These are phyloP conservation scores for Drosophila ficusphila DNA, from an alignment of 1,140 invertebrate species.

Conservation along the genomic window DNA sequence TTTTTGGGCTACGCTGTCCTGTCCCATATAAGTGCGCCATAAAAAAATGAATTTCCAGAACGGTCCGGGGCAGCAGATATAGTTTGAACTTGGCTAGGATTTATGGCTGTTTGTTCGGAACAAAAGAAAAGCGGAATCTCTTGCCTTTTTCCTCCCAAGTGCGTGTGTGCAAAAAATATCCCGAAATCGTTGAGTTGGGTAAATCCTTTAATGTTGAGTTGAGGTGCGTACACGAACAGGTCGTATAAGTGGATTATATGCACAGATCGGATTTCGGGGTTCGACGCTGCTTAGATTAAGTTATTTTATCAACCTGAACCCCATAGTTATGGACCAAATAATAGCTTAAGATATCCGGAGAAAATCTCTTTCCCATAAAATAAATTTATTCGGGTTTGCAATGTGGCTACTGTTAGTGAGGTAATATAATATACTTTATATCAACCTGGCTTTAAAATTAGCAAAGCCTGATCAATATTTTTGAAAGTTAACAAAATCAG, in stretches of 20 bases:
- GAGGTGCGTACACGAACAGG: conserved; percentile 47
- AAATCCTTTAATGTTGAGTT: conserved; percentile 47
- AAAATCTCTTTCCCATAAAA: not conserved
- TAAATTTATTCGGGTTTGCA: not conserved
- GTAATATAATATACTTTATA: too few relatives aligned
- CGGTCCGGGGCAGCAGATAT: conserved; percentile 42
- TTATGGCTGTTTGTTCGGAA: conserved; percentile 61
- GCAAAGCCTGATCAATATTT: too few relatives aligned
- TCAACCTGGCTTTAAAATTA: too few relatives aligned
- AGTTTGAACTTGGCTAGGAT: conserved; percentile 61
- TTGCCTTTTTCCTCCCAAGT: conserved; percentile 1
- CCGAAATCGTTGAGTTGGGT: conserved; percentile 38
- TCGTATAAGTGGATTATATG: conserved; percentile 42
- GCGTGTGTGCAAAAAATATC: conserved; percentile 18
- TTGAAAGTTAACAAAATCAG: too few relatives aligned
- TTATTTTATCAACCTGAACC: conserved; percentile 31
- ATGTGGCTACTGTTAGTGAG: not conserved
- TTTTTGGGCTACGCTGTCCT: conserved; percentile 50
- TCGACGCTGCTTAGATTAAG: conserved; percentile 24
- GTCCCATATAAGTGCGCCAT: conserved; percentile 65
- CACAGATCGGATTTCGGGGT: conserved; percentile 26
- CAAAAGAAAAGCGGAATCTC: conserved; percentile 43
- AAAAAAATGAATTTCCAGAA: conserved; percentile 50
- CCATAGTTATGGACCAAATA: conserved; percentile 26
- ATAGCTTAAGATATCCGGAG: not conserved